Conservation (phyloP, 2,113 vertebrate species). For the Bubo bubo region DNA sequence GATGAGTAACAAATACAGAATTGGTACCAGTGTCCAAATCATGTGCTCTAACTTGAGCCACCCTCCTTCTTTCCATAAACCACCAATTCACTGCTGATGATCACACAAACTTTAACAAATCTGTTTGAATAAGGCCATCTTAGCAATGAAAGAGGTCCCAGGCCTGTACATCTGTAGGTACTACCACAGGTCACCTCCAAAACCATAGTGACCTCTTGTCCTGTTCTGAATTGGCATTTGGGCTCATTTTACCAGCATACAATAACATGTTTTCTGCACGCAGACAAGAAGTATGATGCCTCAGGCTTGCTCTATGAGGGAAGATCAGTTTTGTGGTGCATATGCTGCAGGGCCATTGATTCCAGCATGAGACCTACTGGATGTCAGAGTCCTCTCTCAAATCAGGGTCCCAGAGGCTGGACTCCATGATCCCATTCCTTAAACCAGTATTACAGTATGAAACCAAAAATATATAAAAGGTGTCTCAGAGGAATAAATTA, state of each 20-base stretch:
- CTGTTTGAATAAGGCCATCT: neutral
- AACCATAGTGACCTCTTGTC: neutral
- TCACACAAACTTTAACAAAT: neutral
- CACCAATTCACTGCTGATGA: neutral
- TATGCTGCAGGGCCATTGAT: neutral
- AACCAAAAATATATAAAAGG: neutral
- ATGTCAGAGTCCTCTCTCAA: neutral
- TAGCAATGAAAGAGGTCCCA: neutral
- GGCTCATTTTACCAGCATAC: neutral
- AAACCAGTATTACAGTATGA: neutral
- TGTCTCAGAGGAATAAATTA: neutral
- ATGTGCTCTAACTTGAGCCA: neutral
- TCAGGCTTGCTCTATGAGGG: neutral
- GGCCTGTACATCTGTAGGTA: neutral
- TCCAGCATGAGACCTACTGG: neutral
- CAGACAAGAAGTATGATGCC: neutral
- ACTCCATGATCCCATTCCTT: neutral
- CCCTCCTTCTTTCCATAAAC: neutral
- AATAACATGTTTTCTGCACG: rapidly evolving
- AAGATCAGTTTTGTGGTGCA: neutral
- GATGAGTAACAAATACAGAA: neutral
- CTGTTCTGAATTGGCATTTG: neutral
- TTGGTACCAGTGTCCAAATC: neutral
- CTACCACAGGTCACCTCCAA: neutral
- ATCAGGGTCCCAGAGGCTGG: neutral